Conservation (phyloP, 1,140 invertebrate species). For the Periplaneta americana region DNA sequence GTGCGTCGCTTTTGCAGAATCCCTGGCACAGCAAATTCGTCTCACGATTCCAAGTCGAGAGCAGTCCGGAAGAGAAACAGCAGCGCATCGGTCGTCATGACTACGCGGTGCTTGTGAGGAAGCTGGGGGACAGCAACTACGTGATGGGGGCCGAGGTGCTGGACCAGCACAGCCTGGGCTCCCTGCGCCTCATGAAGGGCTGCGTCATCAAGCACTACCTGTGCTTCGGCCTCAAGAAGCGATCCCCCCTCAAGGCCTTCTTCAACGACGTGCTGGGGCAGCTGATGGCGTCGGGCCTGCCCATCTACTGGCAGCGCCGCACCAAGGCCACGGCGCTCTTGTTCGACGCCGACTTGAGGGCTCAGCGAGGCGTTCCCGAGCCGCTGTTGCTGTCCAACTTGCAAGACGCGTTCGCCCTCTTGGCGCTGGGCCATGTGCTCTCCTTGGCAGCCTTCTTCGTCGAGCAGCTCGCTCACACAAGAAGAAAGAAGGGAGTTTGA, state of each 20-base stretch:
- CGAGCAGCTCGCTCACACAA: too few species aligned
- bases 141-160: background rate
- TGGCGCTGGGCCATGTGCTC: too few species aligned
- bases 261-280: background rate
- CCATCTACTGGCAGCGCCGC: background rate
- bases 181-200: background rate
- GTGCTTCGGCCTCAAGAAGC: background rate
- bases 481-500: too few species aligned
- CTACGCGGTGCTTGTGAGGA: background rate
- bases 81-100: slow-evolving; percentile 20
- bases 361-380: too few species aligned
- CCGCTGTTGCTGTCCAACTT: too few species aligned
- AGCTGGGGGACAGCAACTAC: slow-evolving; percentile 5
- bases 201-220: background rate
- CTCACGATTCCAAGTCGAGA: too few species aligned
- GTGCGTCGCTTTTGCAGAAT: too few species aligned
- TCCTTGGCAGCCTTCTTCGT: too few species aligned
- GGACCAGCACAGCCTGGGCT: background rate
- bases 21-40: too few species aligned
- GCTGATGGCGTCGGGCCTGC: background rate
- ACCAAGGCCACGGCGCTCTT: background rate
- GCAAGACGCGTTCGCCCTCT: too few species aligned
- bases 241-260: background rate
- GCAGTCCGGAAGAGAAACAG: background rate
- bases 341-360: too few species aligned